Evolutionary conservation across 2,888 invertebrate species (phyloP).

Genomic region (Tinea pellionella): DNA sequence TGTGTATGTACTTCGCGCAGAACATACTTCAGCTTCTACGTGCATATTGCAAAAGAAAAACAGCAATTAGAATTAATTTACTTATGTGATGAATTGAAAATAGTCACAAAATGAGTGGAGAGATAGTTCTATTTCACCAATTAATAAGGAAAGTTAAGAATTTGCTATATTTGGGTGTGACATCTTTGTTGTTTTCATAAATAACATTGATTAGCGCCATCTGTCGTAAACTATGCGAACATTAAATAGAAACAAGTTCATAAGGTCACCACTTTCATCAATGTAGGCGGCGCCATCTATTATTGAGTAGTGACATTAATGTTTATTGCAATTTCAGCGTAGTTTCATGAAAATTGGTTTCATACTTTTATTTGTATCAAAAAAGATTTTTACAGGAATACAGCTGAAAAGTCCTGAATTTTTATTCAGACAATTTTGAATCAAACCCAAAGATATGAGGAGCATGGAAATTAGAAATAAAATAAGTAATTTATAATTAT

Average conservation of each 20-base stretch:
- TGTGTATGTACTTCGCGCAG: constrained; percentile 38
- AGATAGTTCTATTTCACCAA: constrained; percentile 58
- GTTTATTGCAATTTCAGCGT: neutral
- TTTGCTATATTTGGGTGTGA: constrained; percentile 52
- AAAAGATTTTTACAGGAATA: no score
- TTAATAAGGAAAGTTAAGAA: constrained; percentile 36
- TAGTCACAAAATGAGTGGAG: constrained; percentile 27
- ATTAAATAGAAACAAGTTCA: neutral
- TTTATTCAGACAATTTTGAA: no score
- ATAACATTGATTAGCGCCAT: neutral
- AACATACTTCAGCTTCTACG: constrained; percentile 58
- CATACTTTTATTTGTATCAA: no score
- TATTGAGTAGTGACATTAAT: neutral
- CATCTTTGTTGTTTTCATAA: constrained; percentile 21
- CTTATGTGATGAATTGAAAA: constrained; percentile 50
- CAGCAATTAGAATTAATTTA: constrained; percentile 35
- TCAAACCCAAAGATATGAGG: no score
- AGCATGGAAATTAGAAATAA: no score
- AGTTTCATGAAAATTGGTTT: no score
- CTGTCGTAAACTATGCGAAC: neutral
- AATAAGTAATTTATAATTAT: no score
- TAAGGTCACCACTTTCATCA: neutral
- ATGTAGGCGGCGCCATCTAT: neutral
- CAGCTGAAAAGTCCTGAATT: no score
- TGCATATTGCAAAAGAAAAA: constrained; percentile 53